phyloP scores from a whole-genome alignment of 2,113 vertebrate species.

The Ivindomyrus marchei region DNA sequence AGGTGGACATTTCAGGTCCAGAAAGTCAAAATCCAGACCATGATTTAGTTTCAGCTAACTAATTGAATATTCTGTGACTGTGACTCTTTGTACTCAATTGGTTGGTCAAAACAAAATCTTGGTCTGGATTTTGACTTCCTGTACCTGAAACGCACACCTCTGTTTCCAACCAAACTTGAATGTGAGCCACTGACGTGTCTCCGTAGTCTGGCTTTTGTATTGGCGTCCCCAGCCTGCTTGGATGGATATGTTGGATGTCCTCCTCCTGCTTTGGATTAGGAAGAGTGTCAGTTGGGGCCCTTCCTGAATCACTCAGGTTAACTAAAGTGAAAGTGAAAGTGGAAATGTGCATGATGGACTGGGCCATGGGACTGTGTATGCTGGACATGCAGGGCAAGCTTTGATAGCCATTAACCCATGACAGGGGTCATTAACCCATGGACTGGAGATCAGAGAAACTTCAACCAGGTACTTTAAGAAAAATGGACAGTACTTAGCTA shows the following conservation, averaged over 20 bases:
- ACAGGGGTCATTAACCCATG: background rate
- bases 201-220: background rate
- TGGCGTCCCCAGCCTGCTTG: background rate
- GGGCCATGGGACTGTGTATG: background rate
- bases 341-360: background rate
- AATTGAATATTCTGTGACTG: background rate
- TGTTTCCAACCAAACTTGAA: background rate
- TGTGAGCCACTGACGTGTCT: background rate
- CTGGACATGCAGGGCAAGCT: background rate
- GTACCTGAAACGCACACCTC: background rate
- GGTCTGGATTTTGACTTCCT: background rate
- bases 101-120: background rate
- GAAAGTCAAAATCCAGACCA: background rate
- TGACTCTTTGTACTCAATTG: no score
- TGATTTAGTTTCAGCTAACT: background rate
- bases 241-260: background rate
- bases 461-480: background rate
- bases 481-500: background rate
- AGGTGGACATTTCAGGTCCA: background rate
- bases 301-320: background rate
- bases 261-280: background rate
- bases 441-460: background rate
- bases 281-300: background rate
- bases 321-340: background rate
- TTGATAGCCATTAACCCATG: background rate